Conservation (phyloP, 2,888 invertebrate species). For the Antheraea yamamai region DNA sequence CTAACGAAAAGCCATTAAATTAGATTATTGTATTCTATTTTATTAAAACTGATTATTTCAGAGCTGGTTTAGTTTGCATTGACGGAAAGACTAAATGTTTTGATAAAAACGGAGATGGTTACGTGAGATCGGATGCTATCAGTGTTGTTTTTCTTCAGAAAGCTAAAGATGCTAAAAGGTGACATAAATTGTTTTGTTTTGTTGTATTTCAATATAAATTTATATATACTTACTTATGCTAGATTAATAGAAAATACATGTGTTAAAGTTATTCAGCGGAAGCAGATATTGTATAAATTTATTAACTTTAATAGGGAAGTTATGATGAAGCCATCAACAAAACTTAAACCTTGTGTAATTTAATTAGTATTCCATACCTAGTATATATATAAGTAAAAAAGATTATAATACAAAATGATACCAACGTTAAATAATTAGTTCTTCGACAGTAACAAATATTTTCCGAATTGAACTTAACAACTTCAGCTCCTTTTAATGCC, state of each 20-base stretch:
- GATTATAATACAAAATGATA: too few relatives aligned
- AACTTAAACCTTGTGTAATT: too few relatives aligned
- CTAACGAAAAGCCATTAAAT: not conserved
- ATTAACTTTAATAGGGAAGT: not conserved
- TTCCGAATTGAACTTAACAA: too few relatives aligned
- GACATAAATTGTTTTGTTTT: conserved; percentile 29
- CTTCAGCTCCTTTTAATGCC: too few relatives aligned
- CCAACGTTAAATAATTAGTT: too few relatives aligned
- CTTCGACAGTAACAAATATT: too few relatives aligned
- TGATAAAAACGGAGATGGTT: conserved; percentile 88
- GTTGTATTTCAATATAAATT: too few relatives aligned
- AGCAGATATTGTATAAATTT: not conserved
- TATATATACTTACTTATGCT: not conserved
- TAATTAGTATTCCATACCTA: not conserved
- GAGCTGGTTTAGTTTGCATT: conserved; percentile 31
- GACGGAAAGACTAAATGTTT: conserved; percentile 93
- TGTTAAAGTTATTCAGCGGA: not conserved
- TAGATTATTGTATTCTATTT: not conserved
- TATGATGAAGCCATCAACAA: not conserved
- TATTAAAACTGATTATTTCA: conserved; percentile 26
- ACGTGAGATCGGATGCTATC: conserved; percentile 50
- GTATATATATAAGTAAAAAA: not conserved
- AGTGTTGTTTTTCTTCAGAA: conserved; percentile 31
- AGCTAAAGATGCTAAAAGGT: conserved; percentile 74
- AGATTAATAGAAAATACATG: not conserved